Evolutionary conservation across 2,888 invertebrate species (phyloP), one percentile per base, ranked within the genome.

Genomic region (Melieria omissa): DNA sequence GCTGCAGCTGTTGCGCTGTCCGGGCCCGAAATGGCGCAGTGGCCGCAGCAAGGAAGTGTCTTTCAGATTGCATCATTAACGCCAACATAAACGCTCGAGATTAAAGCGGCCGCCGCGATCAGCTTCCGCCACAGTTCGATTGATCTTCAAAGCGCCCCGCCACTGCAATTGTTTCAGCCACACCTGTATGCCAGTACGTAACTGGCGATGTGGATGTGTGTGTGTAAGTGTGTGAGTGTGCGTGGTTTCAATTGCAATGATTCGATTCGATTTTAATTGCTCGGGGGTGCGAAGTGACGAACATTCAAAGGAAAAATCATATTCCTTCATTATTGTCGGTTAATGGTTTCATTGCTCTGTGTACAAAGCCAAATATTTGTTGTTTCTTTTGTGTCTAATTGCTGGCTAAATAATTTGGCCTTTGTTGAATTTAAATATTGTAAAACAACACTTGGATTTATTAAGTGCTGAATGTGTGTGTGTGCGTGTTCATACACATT

Each of bases 1-100:
- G 29, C 29, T 29, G 29, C 29, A 16, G 16, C 16, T 2, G 16
- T 16, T 16, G 16, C 3, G 29, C 29, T 29, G 2, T 29, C 2
- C 29, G 29, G 29, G 29, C 29, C 29, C 29, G 29, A 29, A 29
- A 29, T 67, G 60, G 52, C 67, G 67, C 61, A 60, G 60, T 52
- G 60, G 67, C 67, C 52, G 10, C 42, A 41, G 12, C 58, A 61
- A 60, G 67, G 67, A 67, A 67, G 67, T 61, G 16, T 67, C 67
- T 61, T 52, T 67, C 67, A 61, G 10, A 49, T 14, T 67, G 52
- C 3, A 58, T 16, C 60, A 14, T 67, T 67, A 61, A 44, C 49
- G 29, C 49, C 52, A 44, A 6, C 66, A 67, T 67, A 60, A 67
- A 67, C 60, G 60, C 3, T 5, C 16, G 67, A 67, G 60, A 67